These are phyloP conservation scores for Gorsachius goisagi DNA, from an alignment of 2,113 vertebrate genomes.

Conservation along the genomic window DNA sequence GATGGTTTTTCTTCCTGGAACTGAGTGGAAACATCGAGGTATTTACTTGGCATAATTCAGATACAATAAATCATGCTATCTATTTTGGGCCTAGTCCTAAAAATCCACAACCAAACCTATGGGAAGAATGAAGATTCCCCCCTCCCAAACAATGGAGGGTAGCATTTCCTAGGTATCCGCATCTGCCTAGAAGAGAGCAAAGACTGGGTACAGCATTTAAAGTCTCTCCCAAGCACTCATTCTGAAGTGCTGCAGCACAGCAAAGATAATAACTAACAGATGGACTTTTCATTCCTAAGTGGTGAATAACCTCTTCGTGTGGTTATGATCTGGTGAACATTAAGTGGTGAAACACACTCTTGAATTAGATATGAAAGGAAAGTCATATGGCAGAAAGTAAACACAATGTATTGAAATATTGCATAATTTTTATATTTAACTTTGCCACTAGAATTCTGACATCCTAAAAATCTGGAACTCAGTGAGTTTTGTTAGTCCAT, in stretches of 20 bases:
- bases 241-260: constrained; percentile 36
- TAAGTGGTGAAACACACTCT: constrained; percentile 42
- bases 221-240: constrained; percentile 18
- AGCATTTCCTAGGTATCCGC: not conserved
- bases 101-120: not conserved
- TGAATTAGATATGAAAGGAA: constrained; percentile 1
- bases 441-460: not conserved
- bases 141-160: not conserved
- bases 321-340: constrained; percentile 67
- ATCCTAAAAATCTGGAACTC: not conserved
- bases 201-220: not conserved
- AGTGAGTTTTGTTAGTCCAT: not conserved
- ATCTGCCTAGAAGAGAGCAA: not conserved
- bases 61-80: not conserved
- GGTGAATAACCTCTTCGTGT: constrained; percentile 62
- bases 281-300: constrained; percentile 71
- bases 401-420: not conserved
- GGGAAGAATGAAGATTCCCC: not conserved
- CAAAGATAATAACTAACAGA: constrained; percentile 70
- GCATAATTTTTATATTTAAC: not conserved
- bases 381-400: constrained; percentile 14
- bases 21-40: constrained; percentile 14
- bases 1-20: constrained; percentile 28
- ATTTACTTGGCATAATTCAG: constrained; percentile 35
- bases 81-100: not conserved